Conservation (phyloP, 2,797 vertebrate genomes). For the Denticeps clupeoides region DNA sequence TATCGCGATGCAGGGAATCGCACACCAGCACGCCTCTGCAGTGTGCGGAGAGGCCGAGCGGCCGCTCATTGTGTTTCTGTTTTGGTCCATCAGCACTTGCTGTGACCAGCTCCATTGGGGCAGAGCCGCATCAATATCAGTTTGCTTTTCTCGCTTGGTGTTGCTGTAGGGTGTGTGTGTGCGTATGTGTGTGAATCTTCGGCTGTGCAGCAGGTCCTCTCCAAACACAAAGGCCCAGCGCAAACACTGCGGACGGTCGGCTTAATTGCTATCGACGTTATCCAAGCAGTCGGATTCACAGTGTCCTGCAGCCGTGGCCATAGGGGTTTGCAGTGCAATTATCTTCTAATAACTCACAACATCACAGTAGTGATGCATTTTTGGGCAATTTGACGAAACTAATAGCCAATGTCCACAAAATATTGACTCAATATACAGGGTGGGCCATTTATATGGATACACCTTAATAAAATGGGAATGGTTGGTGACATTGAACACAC, state of each 20-base stretch:
- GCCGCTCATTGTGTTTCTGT: conserved; percentile 11
- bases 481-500: too few species aligned
- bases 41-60: conserved; percentile 28
- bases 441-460: too few species aligned
- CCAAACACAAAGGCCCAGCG: conserved; percentile 8
- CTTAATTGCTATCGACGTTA: conserved; percentile 40
- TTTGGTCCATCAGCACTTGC: conserved; percentile 23
- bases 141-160: conserved; percentile 26
- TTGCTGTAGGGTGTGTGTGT: conserved; percentile 17
- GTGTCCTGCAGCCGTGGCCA: conserved; percentile 13
- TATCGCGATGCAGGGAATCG: conserved; percentile 19
- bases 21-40: conserved; percentile 14
- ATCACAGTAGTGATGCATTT: too few species aligned
- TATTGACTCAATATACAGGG: too few species aligned
- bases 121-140: conserved; percentile 25
- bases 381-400: too few species aligned
- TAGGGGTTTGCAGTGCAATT: too few species aligned
- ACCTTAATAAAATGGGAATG: too few species aligned
- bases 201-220: conserved; percentile 4
- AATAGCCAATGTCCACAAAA: too few species aligned
- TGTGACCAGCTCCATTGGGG: conserved; percentile 22
- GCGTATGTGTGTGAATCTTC: neutral
- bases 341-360: too few species aligned
- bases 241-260: conserved; percentile 14
- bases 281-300: conserved; percentile 25